A percentile compares a stretch with the other conserved stretches of the same genome.
Evolutionary conservation across 1,140 invertebrate species (phyloP).

Genomic region (Polyergus mexicanus): DNA sequence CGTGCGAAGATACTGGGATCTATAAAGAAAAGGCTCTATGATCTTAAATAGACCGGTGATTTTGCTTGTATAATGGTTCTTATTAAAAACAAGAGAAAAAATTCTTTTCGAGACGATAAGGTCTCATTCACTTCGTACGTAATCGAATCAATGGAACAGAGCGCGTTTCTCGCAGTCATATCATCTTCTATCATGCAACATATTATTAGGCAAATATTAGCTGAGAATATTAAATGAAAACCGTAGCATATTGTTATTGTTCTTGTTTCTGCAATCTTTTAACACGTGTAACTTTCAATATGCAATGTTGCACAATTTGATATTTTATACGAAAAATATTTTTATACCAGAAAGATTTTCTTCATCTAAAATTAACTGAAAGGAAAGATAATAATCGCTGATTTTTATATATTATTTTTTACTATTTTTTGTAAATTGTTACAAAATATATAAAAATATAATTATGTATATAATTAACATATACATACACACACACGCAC

Average conservation of each 20-base stretch:
- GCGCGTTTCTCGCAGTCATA: background rate
- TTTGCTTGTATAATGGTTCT: background rate
- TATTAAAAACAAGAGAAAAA: background rate
- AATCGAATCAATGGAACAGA: background rate
- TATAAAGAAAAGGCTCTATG: background rate
- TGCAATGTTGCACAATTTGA: no score
- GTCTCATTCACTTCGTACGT: background rate
- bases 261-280: background rate
- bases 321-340: no score
- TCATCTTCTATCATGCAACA: background rate
- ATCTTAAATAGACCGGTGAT: background rate
- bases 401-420: no score
- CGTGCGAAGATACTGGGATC: background rate
- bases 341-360: no score
- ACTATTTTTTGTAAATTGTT: no score
- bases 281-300: no score
- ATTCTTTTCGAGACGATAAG: background rate
- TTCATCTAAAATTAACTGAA: no score
- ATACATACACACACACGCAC: no score
- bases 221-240: background rate
- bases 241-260: background rate
- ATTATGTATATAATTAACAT: no score
- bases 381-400: no score
- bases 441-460: no score
- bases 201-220: background rate